Percentiles rank a stretch among this genome's conserved stretches.
Evolutionary conservation across 1,140 invertebrate species (phyloP).

Genomic region (Leucophenga varia): DNA sequence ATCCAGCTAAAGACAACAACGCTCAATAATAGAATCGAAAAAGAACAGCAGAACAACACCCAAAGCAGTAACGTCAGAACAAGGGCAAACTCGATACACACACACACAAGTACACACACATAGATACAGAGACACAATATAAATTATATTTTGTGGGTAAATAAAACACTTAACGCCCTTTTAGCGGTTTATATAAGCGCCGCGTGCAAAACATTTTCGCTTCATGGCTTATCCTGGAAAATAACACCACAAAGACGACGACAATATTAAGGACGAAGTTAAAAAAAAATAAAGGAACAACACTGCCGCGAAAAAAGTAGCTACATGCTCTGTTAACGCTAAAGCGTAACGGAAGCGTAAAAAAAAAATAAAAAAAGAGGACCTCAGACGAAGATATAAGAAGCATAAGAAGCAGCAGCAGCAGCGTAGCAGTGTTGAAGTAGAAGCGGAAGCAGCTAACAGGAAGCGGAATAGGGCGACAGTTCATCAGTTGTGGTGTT

Average conservation of each 20-base stretch:
- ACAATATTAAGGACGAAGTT: too few species aligned
- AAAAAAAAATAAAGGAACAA: slow-evolving; percentile 9
- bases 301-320: slow-evolving; percentile 11
- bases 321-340: slow-evolving; percentile 47
- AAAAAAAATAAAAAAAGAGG: slow-evolving; percentile 33
- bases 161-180: slow-evolving; percentile 54
- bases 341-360: slow-evolving; percentile 17
- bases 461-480: slow-evolving; percentile 25
- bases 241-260: background rate
- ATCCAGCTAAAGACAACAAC: too few species aligned
- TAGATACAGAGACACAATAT: slow-evolving; percentile 27
- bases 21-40: too few species aligned
- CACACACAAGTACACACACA: slow-evolving; percentile 17
- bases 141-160: slow-evolving; percentile 53
- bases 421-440: slow-evolving; percentile 21
- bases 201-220: slow-evolving; percentile 13
- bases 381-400: slow-evolving; percentile 21
- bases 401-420: slow-evolving; percentile 5
- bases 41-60: background rate
- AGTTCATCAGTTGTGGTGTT: too few species aligned
- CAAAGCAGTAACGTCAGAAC: slow-evolving; percentile 4
- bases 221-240: slow-evolving; percentile 11
- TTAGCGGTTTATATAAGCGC: slow-evolving; percentile 43
- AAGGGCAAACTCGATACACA: slow-evolving; percentile 14
- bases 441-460: slow-evolving; percentile 14